Conservation (phyloP, 1,140 invertebrate genomes). For the Cotesia glomerata region DNA sequence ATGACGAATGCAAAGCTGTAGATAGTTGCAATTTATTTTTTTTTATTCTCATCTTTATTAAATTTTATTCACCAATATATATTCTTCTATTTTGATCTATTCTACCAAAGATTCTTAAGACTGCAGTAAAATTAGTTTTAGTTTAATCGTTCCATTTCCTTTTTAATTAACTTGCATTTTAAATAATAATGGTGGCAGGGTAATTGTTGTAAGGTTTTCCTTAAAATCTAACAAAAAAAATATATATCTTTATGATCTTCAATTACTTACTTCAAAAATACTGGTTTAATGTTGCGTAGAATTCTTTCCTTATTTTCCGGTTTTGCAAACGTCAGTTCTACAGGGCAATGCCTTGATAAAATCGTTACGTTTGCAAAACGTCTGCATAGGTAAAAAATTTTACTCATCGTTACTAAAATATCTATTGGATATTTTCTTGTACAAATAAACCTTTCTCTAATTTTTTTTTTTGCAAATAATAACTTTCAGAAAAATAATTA, state of each 20-base stretch:
- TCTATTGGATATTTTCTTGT: slow-evolving; percentile 14
- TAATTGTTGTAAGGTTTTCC: slow-evolving; percentile 43
- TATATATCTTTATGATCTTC: too few relatives aligned
- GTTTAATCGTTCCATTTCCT: background rate
- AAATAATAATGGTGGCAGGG: slow-evolving; percentile 53
- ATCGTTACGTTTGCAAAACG: too few relatives aligned
- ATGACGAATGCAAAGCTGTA: slow-evolving; percentile 54
- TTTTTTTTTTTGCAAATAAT: background rate
- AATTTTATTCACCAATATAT: slow-evolving; percentile 33
- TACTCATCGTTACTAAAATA: background rate
- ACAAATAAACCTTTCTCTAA: slow-evolving; percentile 5
- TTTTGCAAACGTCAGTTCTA: background rate
- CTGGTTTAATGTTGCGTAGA: too few relatives aligned
- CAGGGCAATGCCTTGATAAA: background rate
- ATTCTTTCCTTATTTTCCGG: too few relatives aligned
- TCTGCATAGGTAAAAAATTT: too few relatives aligned
- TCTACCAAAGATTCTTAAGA: background rate
- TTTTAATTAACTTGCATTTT: background rate
- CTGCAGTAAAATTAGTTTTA: background rate
- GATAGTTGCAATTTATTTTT: slow-evolving; percentile 45
- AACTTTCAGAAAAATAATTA: slow-evolving; percentile 12
- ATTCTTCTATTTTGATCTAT: slow-evolving; percentile 20
- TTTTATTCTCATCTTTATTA: slow-evolving; percentile 36
- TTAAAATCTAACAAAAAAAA: slow-evolving; percentile 3
- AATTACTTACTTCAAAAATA: too few relatives aligned